Base-by-base conservation (phyloP, 2,888 invertebrate genomes). In the Mamestra brassicae region DNA sequence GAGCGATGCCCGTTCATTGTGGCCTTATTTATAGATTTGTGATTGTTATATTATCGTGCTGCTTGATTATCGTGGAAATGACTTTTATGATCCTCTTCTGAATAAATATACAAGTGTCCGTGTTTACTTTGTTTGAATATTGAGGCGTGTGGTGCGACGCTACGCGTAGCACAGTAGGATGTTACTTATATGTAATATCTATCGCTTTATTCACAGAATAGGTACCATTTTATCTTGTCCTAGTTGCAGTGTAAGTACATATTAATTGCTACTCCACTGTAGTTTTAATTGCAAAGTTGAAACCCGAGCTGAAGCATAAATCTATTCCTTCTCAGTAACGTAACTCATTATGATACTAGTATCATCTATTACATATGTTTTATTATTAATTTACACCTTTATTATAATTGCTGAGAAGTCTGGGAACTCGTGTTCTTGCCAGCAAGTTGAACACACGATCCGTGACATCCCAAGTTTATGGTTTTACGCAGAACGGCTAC, bases 1-100 rank as follows among this genome's bases (percentile, higher is more conserved):
- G 94, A 90, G 91, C 94, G 92, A 90, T 90, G 95, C 74, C 93
- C 95, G 89, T 84, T 83, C 83, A 78, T 77, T 78, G 81, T 82
- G 85, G 85, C 83, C 83, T 87, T 89, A 89, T 88, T 87, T 90
- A 85, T 87, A 88, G 84, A 67, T 74, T 73, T 79, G 84, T 85
- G 75, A 86, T 86, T 86, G 87, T 86, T 86, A 74, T 78, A 81
- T 74, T 83, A 87, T 80, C 70, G 55, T 71, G 83, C 77, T 69
- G 64, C 84, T 74, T 78, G 74, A 83, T 84, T 85, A 83, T 79
- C 70, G 75, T 74, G 72, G 67, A 77, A 76, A 83, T 77, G 81
- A 74, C 72, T 87, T 87, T 86, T 81, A 81, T 83, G 81, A 87
- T 81, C 70, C 78, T 74, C 66, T 83, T 66, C n/a, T 83, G 72